Conservation (phyloP, 2,113 vertebrate genomes). For the Cervus canadensis region DNA sequence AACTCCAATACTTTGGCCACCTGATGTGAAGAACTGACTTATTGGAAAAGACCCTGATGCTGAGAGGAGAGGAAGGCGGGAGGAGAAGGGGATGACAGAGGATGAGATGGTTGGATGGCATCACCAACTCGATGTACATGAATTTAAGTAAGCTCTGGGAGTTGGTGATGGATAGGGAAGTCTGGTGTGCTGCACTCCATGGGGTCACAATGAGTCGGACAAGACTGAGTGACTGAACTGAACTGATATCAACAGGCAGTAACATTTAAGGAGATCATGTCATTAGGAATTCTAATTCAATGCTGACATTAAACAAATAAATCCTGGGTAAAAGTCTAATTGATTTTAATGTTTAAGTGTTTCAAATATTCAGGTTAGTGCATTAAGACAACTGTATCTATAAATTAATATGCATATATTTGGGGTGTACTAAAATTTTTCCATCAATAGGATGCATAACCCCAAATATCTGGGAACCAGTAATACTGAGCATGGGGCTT, state of each 20-base stretch:
- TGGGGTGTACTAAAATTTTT: background rate
- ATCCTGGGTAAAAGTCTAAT: background rate
- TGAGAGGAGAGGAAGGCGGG: background rate
- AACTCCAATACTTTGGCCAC: background rate
- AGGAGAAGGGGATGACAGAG: background rate
- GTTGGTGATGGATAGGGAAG: background rate
- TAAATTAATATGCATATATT: background rate
- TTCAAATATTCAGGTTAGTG: background rate
- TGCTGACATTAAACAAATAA: background rate
- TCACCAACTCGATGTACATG: rapidly evolving
- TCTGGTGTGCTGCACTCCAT: background rate
- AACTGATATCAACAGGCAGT: background rate
- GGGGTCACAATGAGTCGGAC: background rate
- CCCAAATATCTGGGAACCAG: background rate
- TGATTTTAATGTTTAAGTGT: background rate
- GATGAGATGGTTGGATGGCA: background rate
- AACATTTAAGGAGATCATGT: background rate
- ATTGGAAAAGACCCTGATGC: background rate
- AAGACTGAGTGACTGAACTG: background rate
- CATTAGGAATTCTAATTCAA: background rate
- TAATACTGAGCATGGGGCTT: background rate
- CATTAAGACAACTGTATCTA: background rate
- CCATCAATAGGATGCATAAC: background rate
- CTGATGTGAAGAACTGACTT: background rate
- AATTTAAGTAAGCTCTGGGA: background rate